Evolutionary conservation across 1,140 invertebrate species (phyloP), one percentile per base, ranked within the genome.

Genomic region (Drosophila sechellia): DNA sequence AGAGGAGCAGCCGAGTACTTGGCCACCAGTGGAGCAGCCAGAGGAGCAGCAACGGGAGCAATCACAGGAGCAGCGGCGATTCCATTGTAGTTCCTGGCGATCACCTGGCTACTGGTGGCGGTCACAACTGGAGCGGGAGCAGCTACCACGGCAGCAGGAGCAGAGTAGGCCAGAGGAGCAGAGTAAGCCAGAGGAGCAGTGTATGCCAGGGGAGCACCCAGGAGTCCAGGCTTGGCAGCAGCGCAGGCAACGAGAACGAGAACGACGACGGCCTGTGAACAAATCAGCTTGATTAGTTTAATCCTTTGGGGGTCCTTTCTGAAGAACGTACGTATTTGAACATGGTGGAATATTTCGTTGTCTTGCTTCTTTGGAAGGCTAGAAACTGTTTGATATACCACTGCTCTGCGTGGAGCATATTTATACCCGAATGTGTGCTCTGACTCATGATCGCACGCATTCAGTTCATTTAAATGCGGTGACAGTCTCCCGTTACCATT

Each of bases 61-160:
- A 81, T 42, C 11, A 73, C 55, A 45, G 90, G 81, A n/a, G 91
- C 90, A 13, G 91, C 60, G 0, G 79, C 77, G 49, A 91, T 87
- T 20, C 92, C 92, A 81, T 92, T 92, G 65, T 79, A 92, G 68
- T 93, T 93, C 53, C 92, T 89, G 39, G 92, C 91, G 65, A 93
- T 66, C 42, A 92, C 90, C 74, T 93, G 93, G 40, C 92, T 93
- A 53, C 93, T 93, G 13, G 84, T 86, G 20, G 93, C 92, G 13
- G 93, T 92, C 27, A 92, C 74, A 8, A 89, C 77, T 3, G 92
- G 91, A 40, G 92, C 78, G 25, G 79, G 79, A 12, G 79, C 79
- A n/a, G 79, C 78, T 0, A 79, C 79, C 5, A 89, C 74, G 13
- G 91, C 86, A 3, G 64, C 71, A 11, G 10, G 11, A 35, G 49